Percentiles rank a stretch among this genome's conserved stretches.
These are phyloP conservation scores for Leucophenga varia DNA, from an alignment of 1,140 invertebrate species.

Conservation along the genomic window DNA sequence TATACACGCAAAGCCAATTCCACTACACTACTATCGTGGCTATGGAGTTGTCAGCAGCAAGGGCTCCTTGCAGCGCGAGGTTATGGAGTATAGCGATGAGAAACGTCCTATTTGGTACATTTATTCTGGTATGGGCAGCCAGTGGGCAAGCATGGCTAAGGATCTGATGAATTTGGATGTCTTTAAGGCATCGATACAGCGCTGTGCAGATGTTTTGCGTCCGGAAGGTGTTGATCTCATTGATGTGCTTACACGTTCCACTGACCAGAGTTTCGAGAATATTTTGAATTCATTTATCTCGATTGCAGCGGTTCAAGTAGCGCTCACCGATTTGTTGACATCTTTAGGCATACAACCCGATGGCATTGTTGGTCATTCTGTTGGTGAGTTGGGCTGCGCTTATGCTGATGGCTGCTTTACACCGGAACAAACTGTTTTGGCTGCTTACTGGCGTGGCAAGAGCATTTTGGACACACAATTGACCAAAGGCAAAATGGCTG, in stretches of 20 bases:
- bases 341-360: conserved; percentile 80
- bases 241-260: conserved; percentile 75
- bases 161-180: conserved; percentile 77
- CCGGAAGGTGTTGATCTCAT: conserved; percentile 80
- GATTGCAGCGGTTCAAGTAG: conserved; percentile 94
- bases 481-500: conserved; percentile 78
- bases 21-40: conserved; percentile 74
- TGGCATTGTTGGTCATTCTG: conserved; percentile 94
- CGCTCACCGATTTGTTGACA: conserved; percentile 82
- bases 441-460: conserved; percentile 89
- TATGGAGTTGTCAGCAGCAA: conserved; percentile 69
- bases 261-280: conserved; percentile 76
- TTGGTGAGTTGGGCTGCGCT: conserved; percentile 90
- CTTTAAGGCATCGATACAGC: conserved; percentile 77
- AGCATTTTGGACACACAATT: conserved; percentile 80
- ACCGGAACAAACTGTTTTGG: conserved; percentile 86
- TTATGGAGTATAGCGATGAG: conserved; percentile 56
- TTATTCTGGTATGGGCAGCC: conserved; percentile 95
- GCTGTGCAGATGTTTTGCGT: conserved; percentile 73
- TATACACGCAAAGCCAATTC: conserved; percentile 68
- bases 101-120: conserved; percentile 88
- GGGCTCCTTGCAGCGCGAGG: conserved; percentile 47
- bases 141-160: conserved; percentile 93
- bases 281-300: conserved; percentile 87
- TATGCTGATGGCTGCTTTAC: conserved; percentile 96